Percentiles rank a stretch among this genome's conserved stretches.
Evolutionary conservation across 2,797 vertebrate species (phyloP).

Genomic region (Fratercula arctica): DNA sequence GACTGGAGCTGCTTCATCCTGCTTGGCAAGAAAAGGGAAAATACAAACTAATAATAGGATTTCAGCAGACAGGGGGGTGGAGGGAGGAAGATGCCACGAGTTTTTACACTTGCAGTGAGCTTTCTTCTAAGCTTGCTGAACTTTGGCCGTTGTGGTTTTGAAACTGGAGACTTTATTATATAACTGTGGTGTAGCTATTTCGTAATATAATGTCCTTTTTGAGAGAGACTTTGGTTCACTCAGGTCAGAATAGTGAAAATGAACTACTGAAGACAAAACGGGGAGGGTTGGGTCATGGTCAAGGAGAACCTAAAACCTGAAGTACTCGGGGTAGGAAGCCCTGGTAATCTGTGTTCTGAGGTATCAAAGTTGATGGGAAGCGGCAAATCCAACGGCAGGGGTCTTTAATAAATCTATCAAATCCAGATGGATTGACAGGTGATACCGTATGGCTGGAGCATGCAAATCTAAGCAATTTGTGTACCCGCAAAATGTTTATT

Average conservation of each 20-base stretch:
- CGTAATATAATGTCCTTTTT: not conserved
- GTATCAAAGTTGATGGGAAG: fast-evolving
- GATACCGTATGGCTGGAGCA: not conserved
- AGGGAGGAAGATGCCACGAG: not conserved
- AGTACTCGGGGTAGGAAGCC: not conserved
- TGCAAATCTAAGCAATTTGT: fast-evolving
- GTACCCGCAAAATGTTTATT: fast-evolving
- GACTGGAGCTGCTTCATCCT: not conserved
- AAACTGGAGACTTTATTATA: not conserved
- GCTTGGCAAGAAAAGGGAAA: not conserved
- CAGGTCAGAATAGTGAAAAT: not conserved
- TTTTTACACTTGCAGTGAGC: not conserved
- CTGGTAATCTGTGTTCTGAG: not conserved
- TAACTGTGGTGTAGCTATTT: not conserved
- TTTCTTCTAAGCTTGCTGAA: not conserved
- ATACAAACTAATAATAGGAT: not conserved
- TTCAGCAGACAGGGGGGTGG: not conserved
- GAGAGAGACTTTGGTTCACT: not conserved
- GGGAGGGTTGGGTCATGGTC: not conserved
- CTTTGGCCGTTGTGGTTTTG: not conserved
- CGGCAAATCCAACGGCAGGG: not conserved
- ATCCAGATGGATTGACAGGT: fast-evolving
- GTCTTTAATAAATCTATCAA: not conserved
- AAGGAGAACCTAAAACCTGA: not conserved
- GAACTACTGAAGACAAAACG: not conserved